Percentiles rank a stretch among this genome's conserved stretches.
Conservation (phyloP, 2,797 vertebrate genomes). For the Tauraco hartlaubi region DNA sequence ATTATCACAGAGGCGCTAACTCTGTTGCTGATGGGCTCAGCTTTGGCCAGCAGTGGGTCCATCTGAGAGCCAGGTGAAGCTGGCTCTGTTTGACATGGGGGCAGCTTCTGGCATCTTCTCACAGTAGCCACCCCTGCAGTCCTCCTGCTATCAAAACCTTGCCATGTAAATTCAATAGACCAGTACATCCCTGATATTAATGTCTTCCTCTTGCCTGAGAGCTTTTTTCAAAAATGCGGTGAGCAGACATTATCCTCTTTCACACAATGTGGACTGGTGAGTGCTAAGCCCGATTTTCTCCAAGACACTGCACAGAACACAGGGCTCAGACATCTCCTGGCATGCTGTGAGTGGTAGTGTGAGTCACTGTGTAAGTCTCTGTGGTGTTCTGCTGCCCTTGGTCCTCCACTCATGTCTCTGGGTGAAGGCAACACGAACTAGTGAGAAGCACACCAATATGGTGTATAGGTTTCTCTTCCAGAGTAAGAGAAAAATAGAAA, state of each 20-base stretch:
- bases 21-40: not conserved
- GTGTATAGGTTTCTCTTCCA: not conserved
- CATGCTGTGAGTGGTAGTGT: not conserved
- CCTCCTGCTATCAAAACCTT: not conserved
- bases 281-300: not conserved
- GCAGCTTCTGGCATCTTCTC: not conserved
- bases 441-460: not conserved
- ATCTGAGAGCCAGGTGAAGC: not conserved
- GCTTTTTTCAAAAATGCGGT: not conserved
- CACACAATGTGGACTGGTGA: not conserved
- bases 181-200: not conserved
- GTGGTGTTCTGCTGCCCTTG: not conserved
- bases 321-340: not conserved
- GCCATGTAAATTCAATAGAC: not conserved
- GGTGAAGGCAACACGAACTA: fast-evolving
- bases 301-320: not conserved
- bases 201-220: not conserved
- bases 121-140: not conserved
- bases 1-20: fast-evolving
- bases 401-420: not conserved
- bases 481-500: not conserved
- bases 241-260: not conserved
- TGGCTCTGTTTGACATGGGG: not conserved
- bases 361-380: fast-evolving
- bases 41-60: not conserved